Evolutionary conservation across 1,140 invertebrate genomes (phyloP).

Genomic region (Eupeodes corollae): DNA sequence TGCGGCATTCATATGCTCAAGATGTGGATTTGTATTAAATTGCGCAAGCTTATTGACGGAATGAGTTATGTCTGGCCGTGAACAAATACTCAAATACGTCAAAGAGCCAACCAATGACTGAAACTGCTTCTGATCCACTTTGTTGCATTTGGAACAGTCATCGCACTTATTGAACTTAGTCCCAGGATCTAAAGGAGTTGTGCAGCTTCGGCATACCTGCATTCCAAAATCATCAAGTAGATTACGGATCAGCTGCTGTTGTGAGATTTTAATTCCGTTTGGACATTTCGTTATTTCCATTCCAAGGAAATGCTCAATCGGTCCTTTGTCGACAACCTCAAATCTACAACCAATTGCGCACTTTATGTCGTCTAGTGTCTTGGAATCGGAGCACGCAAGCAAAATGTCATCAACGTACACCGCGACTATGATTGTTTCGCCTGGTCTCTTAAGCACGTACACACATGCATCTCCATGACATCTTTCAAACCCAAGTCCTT

Average conservation of each 20-base stretch:
- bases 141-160: neutral
- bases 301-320: constrained; percentile 21
- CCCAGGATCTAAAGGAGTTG: constrained; percentile 2
- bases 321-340: constrained; percentile 16
- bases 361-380: constrained; percentile 13
- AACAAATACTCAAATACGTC: constrained; percentile 4
- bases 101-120: constrained; percentile 5
- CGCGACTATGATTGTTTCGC: constrained; percentile 2
- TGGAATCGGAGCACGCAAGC: constrained; percentile 8
- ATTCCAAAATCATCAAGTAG: constrained; percentile 7
- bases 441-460: constrained; percentile 13
- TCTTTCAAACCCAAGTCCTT: constrained; percentile 15
- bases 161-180: constrained; percentile 3
- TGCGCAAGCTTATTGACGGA: constrained; percentile 3
- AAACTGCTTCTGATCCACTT: constrained; percentile 2
- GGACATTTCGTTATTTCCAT: constrained; percentile 17
- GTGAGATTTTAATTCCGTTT: constrained; percentile 4
- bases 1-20: constrained; percentile 6
- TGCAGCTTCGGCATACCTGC: constrained; percentile 2
- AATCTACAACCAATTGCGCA: constrained; percentile 15
- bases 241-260: constrained; percentile 6
- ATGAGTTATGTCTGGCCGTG: constrained; percentile 4
- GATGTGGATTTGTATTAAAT: constrained; percentile 3
- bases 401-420: constrained; percentile 24
- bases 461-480: constrained; percentile 25